Percentiles rank a stretch among this genome's conserved stretches.
Evolutionary conservation across 2,888 invertebrate species (phyloP).

Genomic region (Metalampra italica): DNA sequence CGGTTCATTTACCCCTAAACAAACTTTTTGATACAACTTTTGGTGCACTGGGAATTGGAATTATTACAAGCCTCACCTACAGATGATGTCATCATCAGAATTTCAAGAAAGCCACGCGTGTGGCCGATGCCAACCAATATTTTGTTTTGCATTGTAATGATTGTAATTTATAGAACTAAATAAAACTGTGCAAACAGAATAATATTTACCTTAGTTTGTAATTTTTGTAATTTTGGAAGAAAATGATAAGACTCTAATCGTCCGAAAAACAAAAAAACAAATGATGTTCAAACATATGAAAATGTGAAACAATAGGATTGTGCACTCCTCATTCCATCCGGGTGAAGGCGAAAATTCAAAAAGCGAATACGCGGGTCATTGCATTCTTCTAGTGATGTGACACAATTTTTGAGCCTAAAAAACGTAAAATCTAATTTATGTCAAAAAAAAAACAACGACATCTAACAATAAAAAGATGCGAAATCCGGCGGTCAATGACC

Average conservation of each 20-base stretch:
- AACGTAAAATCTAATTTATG: constrained; percentile 59
- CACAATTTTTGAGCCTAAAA: constrained; percentile 58
- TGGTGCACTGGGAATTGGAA: constrained; percentile 34
- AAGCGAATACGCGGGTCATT: constrained; percentile 70
- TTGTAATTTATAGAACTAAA: constrained; percentile 15
- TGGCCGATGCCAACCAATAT: constrained; percentile 40
- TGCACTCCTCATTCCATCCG: constrained; percentile 78
- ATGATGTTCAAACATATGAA: constrained; percentile 78
- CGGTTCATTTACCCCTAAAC: constrained; percentile 28
- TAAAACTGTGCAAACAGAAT: constrained; percentile 23
- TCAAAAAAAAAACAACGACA: constrained; percentile 54
- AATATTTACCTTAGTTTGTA: constrained; percentile 76
- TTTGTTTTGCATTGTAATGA: constrained; percentile 22
- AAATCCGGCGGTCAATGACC: constrained; percentile 77
- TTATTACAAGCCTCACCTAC: constrained; percentile 45
- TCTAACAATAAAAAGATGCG: constrained; percentile 59
- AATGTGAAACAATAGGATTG: constrained; percentile 75
- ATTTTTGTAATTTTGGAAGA: constrained; percentile 79
- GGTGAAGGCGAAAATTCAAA: constrained; percentile 71
- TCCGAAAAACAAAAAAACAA: constrained; percentile 79
- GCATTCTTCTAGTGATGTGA: constrained; percentile 68
- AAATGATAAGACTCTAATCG: constrained; percentile 74
- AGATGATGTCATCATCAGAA: constrained; percentile 67
- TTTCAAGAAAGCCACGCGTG: constrained; percentile 67
- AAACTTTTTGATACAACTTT: constrained; percentile 26